Evolutionary conservation across 2,888 invertebrate species (phyloP), one percentile per base, ranked within the genome.

Genomic region (Oxyscelio sp.): DNA sequence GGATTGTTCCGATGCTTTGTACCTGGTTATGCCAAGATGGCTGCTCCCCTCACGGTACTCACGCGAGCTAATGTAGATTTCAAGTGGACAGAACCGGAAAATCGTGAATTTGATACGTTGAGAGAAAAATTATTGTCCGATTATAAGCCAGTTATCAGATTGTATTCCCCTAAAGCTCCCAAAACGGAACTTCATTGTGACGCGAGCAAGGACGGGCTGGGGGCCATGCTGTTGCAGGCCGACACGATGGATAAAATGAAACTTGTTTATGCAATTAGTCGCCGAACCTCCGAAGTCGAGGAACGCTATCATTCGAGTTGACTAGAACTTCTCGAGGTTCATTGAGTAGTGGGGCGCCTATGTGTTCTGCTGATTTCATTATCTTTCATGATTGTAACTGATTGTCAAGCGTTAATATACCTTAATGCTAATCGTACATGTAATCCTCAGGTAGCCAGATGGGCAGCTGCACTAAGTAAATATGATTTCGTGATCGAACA

Each of bases 341-440:
- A n/a, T n/a, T n/a, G n/a, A n/a, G n/a, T n/a, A n/a, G n/a, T n/a
- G n/a, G n/a, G n/a, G n/a, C n/a, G n/a, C n/a, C n/a, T n/a, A n/a
- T n/a, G n/a, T n/a, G n/a, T n/a, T n/a, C n/a, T n/a, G n/a, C n/a
- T n/a, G n/a, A n/a, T n/a, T n/a, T n/a, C n/a, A n/a, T n/a, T n/a
- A n/a, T n/a, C n/a, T n/a, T n/a, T n/a, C n/a, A n/a, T n/a, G n/a
- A 48, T 66, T 17, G 21, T 59, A 27, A 27, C 27, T 27, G 27
- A 27, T 27, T 27, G 27, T 27, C 27, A 27, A 6, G 6, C 89
- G 2, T 34, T 90, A 8, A 63, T 87, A 1, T 88, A 84, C 66
- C 52, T 89, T 13, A 89, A 90, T 38, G 73, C 65, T 0, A 78
- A 88, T 27, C 88, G 87, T 78, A 89, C 87, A 4, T 79, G 83